Evolutionary conservation across 1,140 invertebrate genomes (phyloP), one percentile per base, ranked within the genome.

Genomic region (Lordiphosa collinella): DNA sequence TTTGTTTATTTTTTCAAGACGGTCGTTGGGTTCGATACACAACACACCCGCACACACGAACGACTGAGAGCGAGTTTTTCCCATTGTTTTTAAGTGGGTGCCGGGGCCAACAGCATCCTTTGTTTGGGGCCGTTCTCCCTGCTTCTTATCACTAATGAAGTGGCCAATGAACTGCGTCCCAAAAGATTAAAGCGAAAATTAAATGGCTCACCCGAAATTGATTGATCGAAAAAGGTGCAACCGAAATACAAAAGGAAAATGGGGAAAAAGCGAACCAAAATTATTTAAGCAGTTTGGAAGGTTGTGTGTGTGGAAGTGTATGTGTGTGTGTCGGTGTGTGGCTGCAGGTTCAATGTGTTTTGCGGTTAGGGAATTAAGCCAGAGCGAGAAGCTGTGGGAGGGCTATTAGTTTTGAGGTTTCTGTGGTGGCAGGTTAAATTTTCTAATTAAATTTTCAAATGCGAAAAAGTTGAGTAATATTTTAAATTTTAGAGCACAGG

Each of bases 81-180:
- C 66, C 76, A 84, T 84, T 84, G 78, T 84, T 84, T 84, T 84
- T 78, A 84, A 84, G 79, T 84, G 79, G 68, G 48, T 84, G 58
- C 68, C 71, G 54, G 40, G 40, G 62, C 61, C n/a, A n/a, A n/a
- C n/a, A n/a, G 76, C 52, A 71, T 82, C 66, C 72, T 68, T 72
- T 76, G 67, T 68, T 48, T 48, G 44, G 36, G 44, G 25, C 22
- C 18, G 14, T 13, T 34, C 47, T 34, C 48, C 76, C 78, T 25
- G 5, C 22, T 25, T 18, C 16, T 79, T 78, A 78, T 84, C 72
- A 72, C 72, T 82, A 82, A 84, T 84, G 78, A 84, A 84, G 72
- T 82, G 78, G 78, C 78, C 78, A 78, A 84, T 82, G 76, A 84
- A 84, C 71, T 84, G 76, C 60, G 53, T 69, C 57, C 76, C 78